Evolutionary conservation across 2,888 invertebrate species (phyloP).

Genomic region (Dryobotodes eremita): DNA sequence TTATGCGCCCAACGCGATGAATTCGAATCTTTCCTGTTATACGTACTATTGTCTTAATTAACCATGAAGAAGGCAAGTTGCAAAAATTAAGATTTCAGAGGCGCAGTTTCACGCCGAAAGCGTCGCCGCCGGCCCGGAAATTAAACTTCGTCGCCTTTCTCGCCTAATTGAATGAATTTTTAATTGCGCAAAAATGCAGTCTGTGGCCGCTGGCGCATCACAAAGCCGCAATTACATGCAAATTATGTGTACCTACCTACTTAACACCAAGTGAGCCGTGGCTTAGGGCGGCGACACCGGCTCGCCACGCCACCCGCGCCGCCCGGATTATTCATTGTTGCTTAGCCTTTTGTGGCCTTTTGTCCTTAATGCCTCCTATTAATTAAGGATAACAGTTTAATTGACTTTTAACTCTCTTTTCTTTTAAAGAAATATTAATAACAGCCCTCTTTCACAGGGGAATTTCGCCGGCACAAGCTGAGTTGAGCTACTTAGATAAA

Average conservation of each 20-base stretch:
- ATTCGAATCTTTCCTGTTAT: conserved; percentile 48
- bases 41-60: conserved; percentile 59
- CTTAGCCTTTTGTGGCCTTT: conserved; percentile 77
- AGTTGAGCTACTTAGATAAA: conserved; percentile 98
- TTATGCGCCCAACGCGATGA: conserved; percentile 37
- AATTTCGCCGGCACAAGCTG: conserved; percentile 97
- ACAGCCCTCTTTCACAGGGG: conserved; percentile 91
- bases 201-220: conserved; percentile 80
- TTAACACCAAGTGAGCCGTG: conserved; percentile 80
- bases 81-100: conserved; percentile 83
- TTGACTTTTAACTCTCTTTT: conserved; percentile 71
- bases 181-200: conserved; percentile 88
- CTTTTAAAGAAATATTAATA: conserved; percentile 60
- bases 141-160: conserved; percentile 86
- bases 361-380: conserved; percentile 76
- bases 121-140: conserved; percentile 82
- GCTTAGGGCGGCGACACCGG: conserved; percentile 71
- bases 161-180: conserved; percentile 89
- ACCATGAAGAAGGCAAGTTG: conserved; percentile 76
- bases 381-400: conserved; percentile 81
- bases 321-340: conserved; percentile 80
- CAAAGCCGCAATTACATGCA: conserved; percentile 89
- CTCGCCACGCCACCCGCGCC: conserved; percentile 58
- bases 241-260: conserved; percentile 87
- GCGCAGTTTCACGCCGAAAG: conserved; percentile 81